A percentile compares a stretch with the other conserved stretches of the same genome.
Evolutionary conservation across 1,140 invertebrate species (phyloP).

Genomic region (Nasonia longicornis): DNA sequence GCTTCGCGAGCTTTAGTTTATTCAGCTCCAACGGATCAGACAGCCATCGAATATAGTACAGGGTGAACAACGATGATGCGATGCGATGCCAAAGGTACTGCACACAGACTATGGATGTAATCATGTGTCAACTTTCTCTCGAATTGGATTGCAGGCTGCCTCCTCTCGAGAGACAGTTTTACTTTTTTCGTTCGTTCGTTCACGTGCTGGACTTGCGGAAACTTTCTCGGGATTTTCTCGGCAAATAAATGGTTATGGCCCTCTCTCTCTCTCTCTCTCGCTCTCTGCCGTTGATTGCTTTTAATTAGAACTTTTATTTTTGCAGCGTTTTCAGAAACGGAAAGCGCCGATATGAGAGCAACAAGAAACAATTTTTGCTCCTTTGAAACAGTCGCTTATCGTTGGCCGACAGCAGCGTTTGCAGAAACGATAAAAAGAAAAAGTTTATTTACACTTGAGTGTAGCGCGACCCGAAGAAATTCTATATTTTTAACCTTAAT

Average conservation of each 20-base stretch:
- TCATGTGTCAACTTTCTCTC: too few species aligned
- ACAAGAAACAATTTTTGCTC: not conserved
- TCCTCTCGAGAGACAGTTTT: not conserved
- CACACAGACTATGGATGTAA: not conserved
- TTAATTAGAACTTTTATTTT: too few species aligned
- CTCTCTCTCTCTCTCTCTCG: not conserved
- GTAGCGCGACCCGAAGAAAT: too few species aligned
- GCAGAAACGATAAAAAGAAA: not conserved
- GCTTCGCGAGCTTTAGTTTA: not conserved
- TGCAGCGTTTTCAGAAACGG: too few species aligned
- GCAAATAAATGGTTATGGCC: not conserved
- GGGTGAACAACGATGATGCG: not conserved
- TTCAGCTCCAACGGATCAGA: not conserved
- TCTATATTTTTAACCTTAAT: too few species aligned
- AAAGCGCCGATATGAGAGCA: too few species aligned
- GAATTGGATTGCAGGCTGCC: too few species aligned
- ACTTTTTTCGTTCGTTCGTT: not conserved
- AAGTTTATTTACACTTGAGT: not conserved
- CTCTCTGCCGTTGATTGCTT: not conserved
- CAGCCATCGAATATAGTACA: not conserved
- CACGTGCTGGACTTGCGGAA: not conserved
- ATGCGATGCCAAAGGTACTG: not conserved
- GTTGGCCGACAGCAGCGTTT: too few species aligned
- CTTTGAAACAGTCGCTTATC: not conserved
- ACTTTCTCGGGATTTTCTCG: conserved; percentile 1